Percentiles rank a stretch among this genome's conserved stretches.
phyloP scores from a whole-genome alignment of 2,888 invertebrate species.

The Lucinisca nassula region DNA sequence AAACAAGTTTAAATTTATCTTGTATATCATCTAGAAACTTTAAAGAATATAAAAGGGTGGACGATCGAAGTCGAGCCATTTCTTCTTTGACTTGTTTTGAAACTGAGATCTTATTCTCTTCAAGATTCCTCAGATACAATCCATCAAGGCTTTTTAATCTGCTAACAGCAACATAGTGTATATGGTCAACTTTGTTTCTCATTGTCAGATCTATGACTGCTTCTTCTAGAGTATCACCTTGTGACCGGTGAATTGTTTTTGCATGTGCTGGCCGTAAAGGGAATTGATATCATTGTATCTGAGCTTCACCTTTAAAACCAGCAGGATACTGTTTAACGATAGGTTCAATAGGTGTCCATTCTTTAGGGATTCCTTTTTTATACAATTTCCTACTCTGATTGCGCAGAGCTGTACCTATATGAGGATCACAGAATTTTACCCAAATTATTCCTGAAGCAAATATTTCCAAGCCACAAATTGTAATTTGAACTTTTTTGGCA shows the following conservation, averaged over 20 bases:
- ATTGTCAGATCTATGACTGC: slow-evolving; percentile 63
- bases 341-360: slow-evolving; percentile 56
- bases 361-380: slow-evolving; percentile 17
- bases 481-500: slow-evolving; percentile 19
- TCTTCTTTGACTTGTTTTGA: slow-evolving; percentile 38
- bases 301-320: slow-evolving; percentile 39
- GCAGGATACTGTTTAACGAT: slow-evolving; percentile 38
- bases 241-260: slow-evolving; percentile 62
- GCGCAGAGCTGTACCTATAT: slow-evolving; percentile 24
- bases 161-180: slow-evolving; percentile 69
- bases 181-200: slow-evolving; percentile 48
- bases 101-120: slow-evolving; percentile 52
- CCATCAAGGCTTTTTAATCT: slow-evolving; percentile 50
- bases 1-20: no score
- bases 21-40: no score
- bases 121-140: slow-evolving; percentile 46
- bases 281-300: slow-evolving; percentile 62
- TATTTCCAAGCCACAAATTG: not conserved
- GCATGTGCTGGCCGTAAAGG: slow-evolving; percentile 59
- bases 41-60: no score
- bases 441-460: slow-evolving; percentile 37
- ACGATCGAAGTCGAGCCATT: slow-evolving; percentile 37
- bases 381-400: slow-evolving; percentile 30
- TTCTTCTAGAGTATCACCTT: slow-evolving; percentile 59
- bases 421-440: slow-evolving; percentile 58